Conservation (phyloP, 2,113 vertebrate species). For the Laticauda laticaudata region DNA sequence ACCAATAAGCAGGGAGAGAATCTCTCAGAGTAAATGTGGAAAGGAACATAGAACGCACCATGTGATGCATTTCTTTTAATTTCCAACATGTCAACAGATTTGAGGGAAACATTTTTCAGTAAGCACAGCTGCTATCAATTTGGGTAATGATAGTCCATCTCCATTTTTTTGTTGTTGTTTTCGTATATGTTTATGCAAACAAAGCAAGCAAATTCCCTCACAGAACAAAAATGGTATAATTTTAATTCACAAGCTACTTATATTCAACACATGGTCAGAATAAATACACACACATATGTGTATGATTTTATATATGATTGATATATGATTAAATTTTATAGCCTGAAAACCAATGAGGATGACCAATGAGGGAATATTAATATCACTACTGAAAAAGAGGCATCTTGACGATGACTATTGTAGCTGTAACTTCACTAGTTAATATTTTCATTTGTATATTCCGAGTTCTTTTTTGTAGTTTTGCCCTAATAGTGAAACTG, state of each 20-base stretch:
- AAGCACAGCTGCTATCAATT: conserved; percentile 78
- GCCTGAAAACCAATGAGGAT: conserved; percentile 43
- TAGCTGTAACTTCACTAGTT: neutral
- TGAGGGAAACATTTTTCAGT: conserved; percentile 63
- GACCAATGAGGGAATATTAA: conserved; percentile 43
- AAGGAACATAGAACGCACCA: conserved; percentile 49
- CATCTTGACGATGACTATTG: conserved; percentile 11
- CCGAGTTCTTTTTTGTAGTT: neutral
- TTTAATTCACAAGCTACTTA: conserved; percentile 60
- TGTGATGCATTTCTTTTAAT: conserved; percentile 53
- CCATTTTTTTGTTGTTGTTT: conserved; percentile 52
- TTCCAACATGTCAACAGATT: conserved; percentile 66
- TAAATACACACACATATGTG: conserved; percentile 37
- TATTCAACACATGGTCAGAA: conserved; percentile 50
- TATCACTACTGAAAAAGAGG: conserved; percentile 53
- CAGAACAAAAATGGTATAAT: conserved; percentile 56
- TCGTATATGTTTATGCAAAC: conserved; percentile 46
- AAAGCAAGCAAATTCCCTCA: conserved; percentile 52
- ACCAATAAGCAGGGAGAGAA: conserved; percentile 38
- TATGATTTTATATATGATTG: neutral
- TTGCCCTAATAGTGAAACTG: neutral
- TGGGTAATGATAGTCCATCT: conserved; percentile 73
- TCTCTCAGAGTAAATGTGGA: conserved; percentile 40
- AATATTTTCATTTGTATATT: conserved; percentile 1
- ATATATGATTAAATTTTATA: conserved; percentile 38